Evolutionary conservation across 2,113 vertebrate genomes (phyloP).

Genomic region (Rhinopomastus cyanomelas): DNA sequence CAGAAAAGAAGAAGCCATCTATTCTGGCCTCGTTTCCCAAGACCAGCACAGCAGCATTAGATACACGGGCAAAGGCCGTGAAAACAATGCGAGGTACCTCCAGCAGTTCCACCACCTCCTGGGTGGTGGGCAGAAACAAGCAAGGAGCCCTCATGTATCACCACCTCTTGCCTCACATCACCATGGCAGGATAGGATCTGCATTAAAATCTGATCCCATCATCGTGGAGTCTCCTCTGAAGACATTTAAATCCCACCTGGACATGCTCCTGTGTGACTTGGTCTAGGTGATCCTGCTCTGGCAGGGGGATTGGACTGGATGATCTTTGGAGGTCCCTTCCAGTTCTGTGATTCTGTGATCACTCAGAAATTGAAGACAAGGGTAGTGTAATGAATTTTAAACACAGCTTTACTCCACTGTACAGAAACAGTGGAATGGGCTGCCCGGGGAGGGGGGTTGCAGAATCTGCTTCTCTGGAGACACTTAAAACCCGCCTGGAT

Average conservation of each 20-base stretch:
- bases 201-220: background rate
- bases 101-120: background rate
- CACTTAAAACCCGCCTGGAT: too few relatives aligned
- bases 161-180: background rate
- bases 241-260: too few relatives aligned
- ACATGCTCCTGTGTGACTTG: too few relatives aligned
- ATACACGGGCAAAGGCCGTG: background rate
- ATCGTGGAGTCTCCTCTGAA: too few relatives aligned
- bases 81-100: background rate
- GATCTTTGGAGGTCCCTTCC: too few relatives aligned
- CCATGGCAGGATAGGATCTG: background rate
- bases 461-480: too few relatives aligned
- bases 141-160: background rate
- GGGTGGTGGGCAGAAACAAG: fast-evolving
- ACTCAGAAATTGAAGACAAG: background rate
- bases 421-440: too few relatives aligned
- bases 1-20: background rate
- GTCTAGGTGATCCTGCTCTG: too few relatives aligned
- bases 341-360: too few relatives aligned
- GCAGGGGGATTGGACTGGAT: too few relatives aligned
- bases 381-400: background rate
- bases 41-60: background rate
- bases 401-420: background rate
- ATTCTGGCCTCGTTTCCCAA: background rate
- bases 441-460: too few relatives aligned